These are phyloP conservation scores for Caenorhabditis sp. DNA, from an alignment of 2,888 invertebrate genomes.

Conservation along the genomic window DNA sequence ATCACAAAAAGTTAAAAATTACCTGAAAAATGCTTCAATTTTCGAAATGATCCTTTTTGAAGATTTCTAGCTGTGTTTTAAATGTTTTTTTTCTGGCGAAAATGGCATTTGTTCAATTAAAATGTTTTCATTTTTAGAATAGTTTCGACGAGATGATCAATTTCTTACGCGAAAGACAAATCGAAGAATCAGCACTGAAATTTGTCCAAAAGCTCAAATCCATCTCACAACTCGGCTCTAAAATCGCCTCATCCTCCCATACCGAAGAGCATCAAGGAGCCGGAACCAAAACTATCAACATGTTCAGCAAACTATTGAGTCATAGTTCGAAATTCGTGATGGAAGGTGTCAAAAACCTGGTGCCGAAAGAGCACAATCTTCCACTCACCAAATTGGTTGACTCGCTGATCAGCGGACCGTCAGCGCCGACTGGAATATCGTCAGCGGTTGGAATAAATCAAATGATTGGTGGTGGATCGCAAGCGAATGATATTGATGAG, in stretches of 20 bases:
- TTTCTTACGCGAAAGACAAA: constrained; percentile 53
- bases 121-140: constrained; percentile 27
- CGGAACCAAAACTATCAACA: constrained; percentile 88
- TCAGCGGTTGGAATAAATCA: constrained; percentile 71
- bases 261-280: constrained; percentile 80
- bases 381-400: constrained; percentile 71
- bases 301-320: constrained; percentile 96
- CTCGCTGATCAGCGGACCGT: constrained; percentile 55
- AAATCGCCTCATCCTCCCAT: constrained; percentile 30
- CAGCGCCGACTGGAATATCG: constrained; percentile 44
- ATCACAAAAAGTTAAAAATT: too few relatives aligned
- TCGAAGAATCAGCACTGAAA: constrained; percentile 61
- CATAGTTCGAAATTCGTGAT: constrained; percentile 98
- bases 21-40: too few relatives aligned
- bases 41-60: too few relatives aligned
- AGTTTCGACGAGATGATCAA: constrained; percentile 57
- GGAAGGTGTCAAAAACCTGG: constrained; percentile 88
- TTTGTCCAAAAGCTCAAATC: constrained; percentile 63
- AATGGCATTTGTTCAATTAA: too few relatives aligned
- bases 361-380: constrained; percentile 86
- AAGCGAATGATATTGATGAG: constrained; percentile 84
- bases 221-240: constrained; percentile 45
- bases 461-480: constrained; percentile 88
- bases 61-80: too few relatives aligned
- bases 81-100: too few relatives aligned